Conservation (phyloP, 1,140 invertebrate genomes). For the Caenorhabditis remanei region DNA sequence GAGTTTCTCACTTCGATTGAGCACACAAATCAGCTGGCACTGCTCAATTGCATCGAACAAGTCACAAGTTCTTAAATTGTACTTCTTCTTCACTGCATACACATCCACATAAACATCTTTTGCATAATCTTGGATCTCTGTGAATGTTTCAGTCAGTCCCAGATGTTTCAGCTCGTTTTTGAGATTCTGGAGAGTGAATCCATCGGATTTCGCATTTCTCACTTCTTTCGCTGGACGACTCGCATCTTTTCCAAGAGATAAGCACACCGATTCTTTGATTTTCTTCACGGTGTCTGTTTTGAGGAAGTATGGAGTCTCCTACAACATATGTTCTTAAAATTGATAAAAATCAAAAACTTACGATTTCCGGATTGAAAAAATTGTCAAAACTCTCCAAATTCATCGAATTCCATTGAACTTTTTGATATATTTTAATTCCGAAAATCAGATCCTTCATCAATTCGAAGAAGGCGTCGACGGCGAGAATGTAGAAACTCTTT, state of each 20-base stretch:
- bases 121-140: neutral
- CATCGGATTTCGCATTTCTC: neutral
- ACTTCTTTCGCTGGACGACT: neutral
- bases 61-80: slow-evolving; percentile 83
- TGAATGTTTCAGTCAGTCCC: neutral
- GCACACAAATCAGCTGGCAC: slow-evolving; percentile 81
- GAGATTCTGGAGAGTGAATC: neutral
- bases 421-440: neutral
- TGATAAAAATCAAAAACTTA: no score
- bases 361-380: no score
- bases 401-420: neutral
- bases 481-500: neutral
- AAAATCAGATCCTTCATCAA: neutral
- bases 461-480: neutral
- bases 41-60: slow-evolving; percentile 84
- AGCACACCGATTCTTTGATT: no score
- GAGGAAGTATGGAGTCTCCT: no score
- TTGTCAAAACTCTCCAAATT: no score
- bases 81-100: slow-evolving; percentile 77
- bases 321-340: no score
- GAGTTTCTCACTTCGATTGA: slow-evolving; percentile 82
- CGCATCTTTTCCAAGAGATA: no score
- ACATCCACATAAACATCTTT: neutral
- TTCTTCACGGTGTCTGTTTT: no score
- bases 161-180: neutral